Evolutionary conservation across 2,797 vertebrate genomes (phyloP).

Genomic region (Cyclopterus lumpus): DNA sequence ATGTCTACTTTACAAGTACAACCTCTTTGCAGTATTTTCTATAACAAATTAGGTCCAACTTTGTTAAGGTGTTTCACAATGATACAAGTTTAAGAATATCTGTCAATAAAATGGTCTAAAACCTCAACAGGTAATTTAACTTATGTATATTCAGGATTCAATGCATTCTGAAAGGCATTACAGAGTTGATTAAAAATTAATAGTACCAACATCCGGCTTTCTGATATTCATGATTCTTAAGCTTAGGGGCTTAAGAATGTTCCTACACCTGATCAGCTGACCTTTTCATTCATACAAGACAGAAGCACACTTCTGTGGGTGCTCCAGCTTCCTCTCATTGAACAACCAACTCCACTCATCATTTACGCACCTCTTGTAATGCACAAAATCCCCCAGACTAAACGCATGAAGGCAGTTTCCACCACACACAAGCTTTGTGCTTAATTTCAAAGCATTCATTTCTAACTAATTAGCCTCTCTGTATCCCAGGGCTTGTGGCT

Average conservation of each 20-base stretch:
- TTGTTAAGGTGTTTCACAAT: constrained; percentile 6
- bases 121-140: not conserved
- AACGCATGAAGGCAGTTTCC: constrained; percentile 55
- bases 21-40: not conserved
- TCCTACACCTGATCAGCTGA: not conserved
- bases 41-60: not conserved
- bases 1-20: not conserved
- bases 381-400: constrained; percentile 37
- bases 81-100: not conserved
- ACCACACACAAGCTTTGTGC: constrained; percentile 74
- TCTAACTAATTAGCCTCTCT: constrained; percentile 79
- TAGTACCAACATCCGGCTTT: not conserved
- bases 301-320: constrained; percentile 21
- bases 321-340: constrained; percentile 29
- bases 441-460: constrained; percentile 81
- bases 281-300: constrained; percentile 43
- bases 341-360: constrained; percentile 48
- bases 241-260: not conserved
- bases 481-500: constrained; percentile 72
- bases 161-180: not conserved
- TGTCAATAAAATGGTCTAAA: constrained; percentile 28
- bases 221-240: constrained; percentile 24
- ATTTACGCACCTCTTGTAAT: constrained; percentile 44
- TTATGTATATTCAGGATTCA: constrained; percentile 23
- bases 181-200: constrained; percentile 25